Evolutionary conservation across 1,140 invertebrate species (phyloP), one percentile per base, ranked within the genome.

Genomic region (Drosophila bipectinata): DNA sequence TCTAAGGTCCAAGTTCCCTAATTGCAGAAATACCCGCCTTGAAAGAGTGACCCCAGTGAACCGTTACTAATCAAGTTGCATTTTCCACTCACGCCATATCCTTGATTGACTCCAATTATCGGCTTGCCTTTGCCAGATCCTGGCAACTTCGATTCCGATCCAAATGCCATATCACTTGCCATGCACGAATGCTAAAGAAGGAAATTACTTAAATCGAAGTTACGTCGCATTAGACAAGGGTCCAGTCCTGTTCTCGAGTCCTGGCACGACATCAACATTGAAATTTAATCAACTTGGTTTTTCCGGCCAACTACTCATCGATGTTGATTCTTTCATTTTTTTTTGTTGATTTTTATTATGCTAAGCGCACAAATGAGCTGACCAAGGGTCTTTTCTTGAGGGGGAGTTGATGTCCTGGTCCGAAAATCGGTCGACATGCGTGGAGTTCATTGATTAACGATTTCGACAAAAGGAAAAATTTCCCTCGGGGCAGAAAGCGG

Each of bases 391-490:
- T 24, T 24, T n/a, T 55, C 60, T 28, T 72, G 55, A 32, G 39
- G 44, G 37, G 30, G 37, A 71, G 53, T 18, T 15, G 56, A 53
- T 54, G 59, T 37, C 34, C 34, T 12, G 53, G 47, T 53, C 66
- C 39, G 12, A 14, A 14, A 41, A 14, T 41, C 39, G 39, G 12
- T 24, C 34, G 45, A 52, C 80, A 73, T 72, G 67, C 84, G 77
- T 63, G 64, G 58, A 82, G 67, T 89, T 90, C 89, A 90, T 90
- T 90, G 88, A 90, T 90, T 90, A 90, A 84, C 88, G 88, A 90
- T 90, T 90, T 67, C 64, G 80, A 69, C 80, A 77, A 69, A 64
- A 63, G 69, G 45, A 63, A 62, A 66, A 61, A 24, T 69, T 80
- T 62, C 69, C 57, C 57, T 49, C 49, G 32, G 56, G 80, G 69